Percentiles rank a stretch among this genome's conserved stretches.
Conservation (phyloP, 2,888 invertebrate genomes). For the Macaria notata region DNA sequence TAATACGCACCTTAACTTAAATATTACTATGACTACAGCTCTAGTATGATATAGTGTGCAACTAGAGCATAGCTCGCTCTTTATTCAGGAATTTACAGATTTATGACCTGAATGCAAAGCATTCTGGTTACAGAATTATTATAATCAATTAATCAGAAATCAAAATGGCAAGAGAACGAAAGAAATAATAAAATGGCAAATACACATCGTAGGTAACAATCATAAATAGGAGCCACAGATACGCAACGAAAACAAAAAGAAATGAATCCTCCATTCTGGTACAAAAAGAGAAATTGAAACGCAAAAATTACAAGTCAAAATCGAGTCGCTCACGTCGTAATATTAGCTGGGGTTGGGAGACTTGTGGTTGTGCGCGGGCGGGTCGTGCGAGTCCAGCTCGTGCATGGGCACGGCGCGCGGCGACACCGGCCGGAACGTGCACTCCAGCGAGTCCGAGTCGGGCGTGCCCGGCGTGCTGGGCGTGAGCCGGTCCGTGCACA, state of each 20-base stretch:
- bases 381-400: conserved; percentile 46
- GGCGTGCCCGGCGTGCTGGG: conserved; percentile 72
- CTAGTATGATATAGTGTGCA: conserved; percentile 10
- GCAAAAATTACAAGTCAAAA: conserved; percentile 41
- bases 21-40: conserved; percentile 13
- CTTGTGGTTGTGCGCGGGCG: conserved; percentile 57
- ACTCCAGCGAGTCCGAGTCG: conserved; percentile 72
- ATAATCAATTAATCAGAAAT: too few relatives aligned
- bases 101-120: too few relatives aligned
- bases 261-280: too few relatives aligned
- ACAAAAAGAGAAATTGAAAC: neutral
- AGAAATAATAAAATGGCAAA: too few relatives aligned
- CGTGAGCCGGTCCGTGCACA: conserved; percentile 64
- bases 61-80: too few relatives aligned
- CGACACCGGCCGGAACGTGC: conserved; percentile 77
- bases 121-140: too few relatives aligned
- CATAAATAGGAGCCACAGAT: too few relatives aligned
- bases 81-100: too few relatives aligned
- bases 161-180: too few relatives aligned
- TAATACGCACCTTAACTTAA: conserved; percentile 8
- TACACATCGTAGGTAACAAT: too few relatives aligned
- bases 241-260: too few relatives aligned
- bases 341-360: conserved; percentile 74
- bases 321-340: conserved; percentile 26
- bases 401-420: conserved; percentile 65